Percentiles rank a stretch among this genome's conserved stretches.
phyloP scores from a whole-genome alignment of 2,113 vertebrate species.

The Tupaia tana region DNA sequence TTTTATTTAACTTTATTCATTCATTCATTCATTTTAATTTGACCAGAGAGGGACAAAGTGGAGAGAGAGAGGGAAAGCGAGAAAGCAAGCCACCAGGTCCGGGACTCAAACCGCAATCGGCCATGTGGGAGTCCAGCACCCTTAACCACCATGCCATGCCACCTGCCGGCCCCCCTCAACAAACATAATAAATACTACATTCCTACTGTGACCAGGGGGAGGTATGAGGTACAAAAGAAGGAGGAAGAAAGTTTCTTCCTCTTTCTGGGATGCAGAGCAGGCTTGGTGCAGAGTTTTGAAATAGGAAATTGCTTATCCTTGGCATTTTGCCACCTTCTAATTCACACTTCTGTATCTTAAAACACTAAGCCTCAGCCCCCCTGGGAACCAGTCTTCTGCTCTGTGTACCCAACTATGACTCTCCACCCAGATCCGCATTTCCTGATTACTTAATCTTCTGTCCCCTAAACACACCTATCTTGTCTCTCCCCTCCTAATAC shows the following conservation, averaged over 20 bases:
- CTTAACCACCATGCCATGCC: too few species aligned
- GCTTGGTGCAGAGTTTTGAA: background rate
- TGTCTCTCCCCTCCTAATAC: background rate
- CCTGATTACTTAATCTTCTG: background rate
- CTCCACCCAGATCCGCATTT: background rate
- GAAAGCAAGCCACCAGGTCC: too few species aligned
- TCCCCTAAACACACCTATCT: background rate
- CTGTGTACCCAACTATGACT: background rate
- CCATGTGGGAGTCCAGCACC: too few species aligned
- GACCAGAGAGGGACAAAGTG: too few species aligned
- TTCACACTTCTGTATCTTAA: background rate
- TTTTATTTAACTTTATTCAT: too few species aligned
- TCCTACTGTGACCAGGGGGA: background rate
- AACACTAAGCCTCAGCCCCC: background rate
- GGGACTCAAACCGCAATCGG: too few species aligned
- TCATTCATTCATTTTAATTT: too few species aligned
- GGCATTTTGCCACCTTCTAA: background rate
- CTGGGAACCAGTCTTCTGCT: background rate
- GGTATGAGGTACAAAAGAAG: background rate
- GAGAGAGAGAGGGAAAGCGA: too few species aligned
- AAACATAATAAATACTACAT: background rate
- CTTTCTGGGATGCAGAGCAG: background rate
- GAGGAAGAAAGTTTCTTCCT: constrained; percentile 33
- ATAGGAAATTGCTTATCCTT: background rate
- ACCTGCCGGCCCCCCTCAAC: too few species aligned